Evolutionary conservation across 1,140 invertebrate genomes (phyloP), one percentile per base, ranked within the genome.

Genomic region (Drosophila rhopaloa): DNA sequence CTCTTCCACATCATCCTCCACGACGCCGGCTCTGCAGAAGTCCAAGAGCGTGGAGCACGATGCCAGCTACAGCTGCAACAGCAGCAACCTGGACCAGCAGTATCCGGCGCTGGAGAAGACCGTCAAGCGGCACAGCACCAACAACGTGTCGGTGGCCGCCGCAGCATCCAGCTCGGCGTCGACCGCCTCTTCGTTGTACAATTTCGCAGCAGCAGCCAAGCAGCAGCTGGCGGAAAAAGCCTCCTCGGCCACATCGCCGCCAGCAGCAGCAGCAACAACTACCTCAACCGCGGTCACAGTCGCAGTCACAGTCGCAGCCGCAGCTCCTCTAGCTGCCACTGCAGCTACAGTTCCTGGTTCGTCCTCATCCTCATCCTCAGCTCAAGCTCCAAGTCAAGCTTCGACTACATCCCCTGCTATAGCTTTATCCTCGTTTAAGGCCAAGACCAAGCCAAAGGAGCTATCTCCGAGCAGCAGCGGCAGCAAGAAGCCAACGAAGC

Each of bases 41-140:
- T 92, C 91, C 0, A 92, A 92, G 47, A 92, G 91, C 61, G 88
- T 92, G 37, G 91, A 92, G 37, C 81, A 85, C 46, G 91, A 92
- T 32, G 82, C 81, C 46, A 76, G 67, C 55, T 92, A 91, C 37
- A 89, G 68, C 24, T 89, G 79, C 50, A 92, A 86, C 38, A 91
- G 81, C 61, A 92, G 75, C 66, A 91, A 91, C 43, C 58, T 91
- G 46, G 90, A 91, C 54, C 80, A 92, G 38, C 91, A 92, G 40
- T 92, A 92, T 76, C 92, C 92, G 11, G 91, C 91, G 29, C 59
- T 92, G 46, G 91, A 91, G 62, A 92, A 91, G 78, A 92, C 91
- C 0, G 86, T 92, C 0, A 92, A 92, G 74, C 76, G 91, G 27
- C 91, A 92, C 32, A 92, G 90, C 38, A 62, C 82, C n/a, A 81